These are phyloP conservation scores for Spinus olivaceus DNA, from an alignment of 2,797 vertebrate genomes.

Conservation along the genomic window DNA sequence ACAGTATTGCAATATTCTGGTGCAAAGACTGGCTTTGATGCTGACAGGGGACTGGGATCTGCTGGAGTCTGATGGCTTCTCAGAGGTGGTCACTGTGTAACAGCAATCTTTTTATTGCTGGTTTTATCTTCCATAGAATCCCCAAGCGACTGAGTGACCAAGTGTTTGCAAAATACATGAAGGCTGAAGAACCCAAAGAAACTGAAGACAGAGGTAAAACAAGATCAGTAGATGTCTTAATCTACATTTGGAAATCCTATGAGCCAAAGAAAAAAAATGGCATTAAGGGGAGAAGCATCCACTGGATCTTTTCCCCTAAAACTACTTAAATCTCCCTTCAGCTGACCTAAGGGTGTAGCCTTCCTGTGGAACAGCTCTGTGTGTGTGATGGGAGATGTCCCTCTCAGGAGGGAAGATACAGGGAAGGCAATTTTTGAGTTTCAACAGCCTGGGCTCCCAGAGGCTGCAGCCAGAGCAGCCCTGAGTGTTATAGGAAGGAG, in stretches of 20 bases:
- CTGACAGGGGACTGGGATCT: neutral
- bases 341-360: neutral
- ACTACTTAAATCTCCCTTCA: neutral
- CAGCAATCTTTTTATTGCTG: neutral
- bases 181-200: slow-evolving; percentile 60
- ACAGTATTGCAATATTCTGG: neutral
- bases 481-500: neutral
- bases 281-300: accelerated
- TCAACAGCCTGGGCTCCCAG: neutral
- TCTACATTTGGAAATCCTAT: neutral
- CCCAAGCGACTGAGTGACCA: slow-evolving; percentile 87
- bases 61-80: neutral
- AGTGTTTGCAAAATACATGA: slow-evolving; percentile 78
- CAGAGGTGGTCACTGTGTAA: neutral
- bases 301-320: neutral
- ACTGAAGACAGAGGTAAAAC: slow-evolving; percentile 76
- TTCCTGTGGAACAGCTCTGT: neutral
- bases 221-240: neutral
- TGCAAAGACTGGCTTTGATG: neutral
- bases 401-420: neutral
- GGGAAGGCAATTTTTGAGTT: neutral
- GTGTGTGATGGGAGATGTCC: neutral
- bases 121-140: slow-evolving; percentile 79
- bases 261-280: neutral
- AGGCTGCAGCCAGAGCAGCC: neutral